A percentile compares a stretch with the other conserved stretches of the same genome.
Evolutionary conservation across 2,888 invertebrate species (phyloP).

Genomic region (Amphimallon solstitiale): DNA sequence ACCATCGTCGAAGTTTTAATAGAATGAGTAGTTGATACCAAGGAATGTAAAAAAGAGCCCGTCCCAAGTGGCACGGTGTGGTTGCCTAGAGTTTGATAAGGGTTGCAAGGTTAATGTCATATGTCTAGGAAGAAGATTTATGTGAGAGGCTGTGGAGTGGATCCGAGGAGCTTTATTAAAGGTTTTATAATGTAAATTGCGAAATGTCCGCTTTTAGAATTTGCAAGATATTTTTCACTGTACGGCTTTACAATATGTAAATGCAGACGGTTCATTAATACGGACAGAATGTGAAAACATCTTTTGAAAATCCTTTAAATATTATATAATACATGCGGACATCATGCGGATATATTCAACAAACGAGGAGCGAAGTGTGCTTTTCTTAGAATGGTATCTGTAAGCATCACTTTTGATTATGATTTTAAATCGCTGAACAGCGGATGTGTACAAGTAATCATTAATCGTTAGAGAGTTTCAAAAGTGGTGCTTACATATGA

Average conservation of each 20-base stretch:
- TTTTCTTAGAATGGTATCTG: neutral
- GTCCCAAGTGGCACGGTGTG: slow-evolving; percentile 23
- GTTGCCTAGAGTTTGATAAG: slow-evolving; percentile 46
- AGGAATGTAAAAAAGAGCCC: slow-evolving; percentile 17
- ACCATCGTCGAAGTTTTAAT: slow-evolving; percentile 1
- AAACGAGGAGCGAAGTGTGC: neutral
- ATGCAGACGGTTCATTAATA: slow-evolving; percentile 23
- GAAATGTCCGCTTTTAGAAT: slow-evolving; percentile 34
- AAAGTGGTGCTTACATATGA: neutral
- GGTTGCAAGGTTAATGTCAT: slow-evolving; percentile 48
- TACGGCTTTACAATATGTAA: slow-evolving; percentile 11
- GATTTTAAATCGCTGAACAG: neutral
- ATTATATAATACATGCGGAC: neutral
- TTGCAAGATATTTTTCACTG: slow-evolving; percentile 23
- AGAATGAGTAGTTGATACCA: slow-evolving; percentile 12
- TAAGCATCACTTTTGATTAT: neutral
- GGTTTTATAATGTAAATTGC: slow-evolving; percentile 50
- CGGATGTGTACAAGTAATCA: slow-evolving; percentile 12
- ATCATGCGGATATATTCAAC: neutral
- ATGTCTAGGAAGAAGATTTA: slow-evolving; percentile 45
- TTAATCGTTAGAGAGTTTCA: neutral
- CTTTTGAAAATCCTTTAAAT: neutral
- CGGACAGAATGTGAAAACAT: neutral
- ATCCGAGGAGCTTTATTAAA: slow-evolving; percentile 48
- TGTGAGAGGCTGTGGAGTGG: slow-evolving; percentile 36